A percentile compares a stretch with the other conserved stretches of the same genome.
Evolutionary conservation across 2,113 vertebrate species (phyloP).

Genomic region (Gracilinanus agilis): DNA sequence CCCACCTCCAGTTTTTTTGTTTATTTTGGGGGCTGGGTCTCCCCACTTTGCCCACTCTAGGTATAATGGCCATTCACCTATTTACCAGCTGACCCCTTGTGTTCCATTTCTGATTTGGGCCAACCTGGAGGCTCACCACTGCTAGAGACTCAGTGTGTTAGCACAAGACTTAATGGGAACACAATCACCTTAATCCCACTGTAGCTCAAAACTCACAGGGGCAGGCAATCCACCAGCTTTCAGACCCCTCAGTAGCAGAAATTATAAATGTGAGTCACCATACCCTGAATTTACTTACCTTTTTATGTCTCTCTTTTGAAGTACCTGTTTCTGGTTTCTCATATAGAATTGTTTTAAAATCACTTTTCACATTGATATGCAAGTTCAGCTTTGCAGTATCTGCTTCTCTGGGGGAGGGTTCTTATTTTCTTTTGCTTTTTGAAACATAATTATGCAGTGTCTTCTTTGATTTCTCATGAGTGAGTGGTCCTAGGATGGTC

Average conservation of each 20-base stretch:
- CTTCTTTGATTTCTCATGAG: background rate
- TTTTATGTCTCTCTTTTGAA: background rate
- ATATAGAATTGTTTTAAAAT: background rate
- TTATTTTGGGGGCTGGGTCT: background rate
- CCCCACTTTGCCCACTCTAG: no score
- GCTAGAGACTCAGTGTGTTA: background rate
- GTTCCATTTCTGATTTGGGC: background rate
- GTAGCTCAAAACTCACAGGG: background rate
- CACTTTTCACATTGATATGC: background rate
- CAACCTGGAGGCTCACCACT: background rate
- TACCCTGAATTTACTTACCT: background rate
- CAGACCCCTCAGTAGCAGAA: background rate
- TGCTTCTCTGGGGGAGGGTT: background rate
- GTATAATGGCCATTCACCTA: background rate
- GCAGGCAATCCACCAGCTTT: background rate
- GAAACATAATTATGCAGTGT: background rate
- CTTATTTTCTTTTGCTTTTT: background rate
- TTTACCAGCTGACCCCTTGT: background rate
- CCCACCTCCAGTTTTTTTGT: background rate
- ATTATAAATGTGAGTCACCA: background rate
- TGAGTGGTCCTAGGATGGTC: background rate
- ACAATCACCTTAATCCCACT: background rate
- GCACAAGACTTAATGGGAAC: background rate
- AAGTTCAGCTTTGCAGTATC: background rate
- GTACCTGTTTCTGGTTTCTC: background rate